Evolutionary conservation across 2,797 vertebrate species (phyloP).

Genomic region (Momotus momota): DNA sequence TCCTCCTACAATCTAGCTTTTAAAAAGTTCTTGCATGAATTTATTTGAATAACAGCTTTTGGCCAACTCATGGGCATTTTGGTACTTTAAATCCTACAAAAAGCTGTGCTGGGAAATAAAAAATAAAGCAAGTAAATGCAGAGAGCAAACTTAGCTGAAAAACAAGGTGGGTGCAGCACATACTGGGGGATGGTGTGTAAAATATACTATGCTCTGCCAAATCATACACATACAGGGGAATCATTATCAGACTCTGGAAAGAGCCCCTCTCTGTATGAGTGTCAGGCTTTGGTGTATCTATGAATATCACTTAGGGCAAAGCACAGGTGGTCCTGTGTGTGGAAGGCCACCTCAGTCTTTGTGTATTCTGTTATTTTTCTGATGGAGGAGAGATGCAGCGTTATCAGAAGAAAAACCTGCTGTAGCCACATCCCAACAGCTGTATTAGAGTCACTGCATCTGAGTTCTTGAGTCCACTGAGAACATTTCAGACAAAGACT

Average conservation of each 20-base stretch:
- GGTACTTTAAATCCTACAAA: constrained; percentile 13
- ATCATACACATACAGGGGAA: neutral
- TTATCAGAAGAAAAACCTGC: neutral
- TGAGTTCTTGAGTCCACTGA: neutral
- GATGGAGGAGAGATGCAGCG: neutral
- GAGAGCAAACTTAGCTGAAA: neutral
- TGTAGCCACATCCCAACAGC: neutral
- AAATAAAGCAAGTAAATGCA: neutral
- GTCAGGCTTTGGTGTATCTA: neutral
- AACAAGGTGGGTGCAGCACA: neutral
- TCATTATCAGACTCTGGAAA: neutral
- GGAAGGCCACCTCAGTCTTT: neutral
- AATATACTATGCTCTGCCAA: neutral
- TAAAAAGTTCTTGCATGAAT: neutral
- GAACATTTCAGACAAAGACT: neutral
- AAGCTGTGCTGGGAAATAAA: constrained; percentile 20
- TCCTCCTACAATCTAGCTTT: neutral
- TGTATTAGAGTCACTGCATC: neutral
- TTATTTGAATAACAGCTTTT: constrained; percentile 22
- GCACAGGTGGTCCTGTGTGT: neutral
- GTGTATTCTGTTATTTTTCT: neutral
- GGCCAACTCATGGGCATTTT: neutral
- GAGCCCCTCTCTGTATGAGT: neutral
- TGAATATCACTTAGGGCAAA: neutral
- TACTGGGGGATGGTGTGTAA: neutral